Evolutionary conservation across 2,888 invertebrate species (phyloP).

Genomic region (Lamproptera curius): DNA sequence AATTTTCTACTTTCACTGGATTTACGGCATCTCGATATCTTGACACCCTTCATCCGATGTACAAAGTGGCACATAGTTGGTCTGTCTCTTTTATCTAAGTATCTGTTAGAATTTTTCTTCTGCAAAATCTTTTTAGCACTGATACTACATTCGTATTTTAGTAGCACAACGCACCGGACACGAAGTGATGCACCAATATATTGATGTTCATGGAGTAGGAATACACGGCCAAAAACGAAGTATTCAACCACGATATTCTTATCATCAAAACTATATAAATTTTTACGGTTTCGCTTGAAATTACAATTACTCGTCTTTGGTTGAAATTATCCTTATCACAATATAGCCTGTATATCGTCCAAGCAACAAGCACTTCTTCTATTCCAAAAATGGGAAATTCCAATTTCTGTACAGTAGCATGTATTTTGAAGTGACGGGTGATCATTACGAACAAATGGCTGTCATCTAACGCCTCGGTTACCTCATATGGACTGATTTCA

Average conservation of each 20-base stretch:
- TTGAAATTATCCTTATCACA: constrained; percentile 2
- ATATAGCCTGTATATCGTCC: constrained; percentile 32
- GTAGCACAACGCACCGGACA: constrained; percentile 58
- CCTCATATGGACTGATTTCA: constrained; percentile 50
- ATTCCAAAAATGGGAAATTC: constrained; percentile 50
- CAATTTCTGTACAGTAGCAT: constrained; percentile 73
- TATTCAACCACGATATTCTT: constrained; percentile 26
- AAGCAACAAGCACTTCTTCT: constrained; percentile 46
- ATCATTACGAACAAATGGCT: constrained; percentile 55
- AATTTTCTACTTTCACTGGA: constrained; percentile 20
- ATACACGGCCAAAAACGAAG: constrained; percentile 49
- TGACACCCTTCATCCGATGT: constrained; percentile 42
- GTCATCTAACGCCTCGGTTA: constrained; percentile 67
- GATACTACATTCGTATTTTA: constrained; percentile 48
- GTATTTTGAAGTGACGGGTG: constrained; percentile 57
- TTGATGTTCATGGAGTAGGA: no score
- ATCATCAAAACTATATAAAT: no score
- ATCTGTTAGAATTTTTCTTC: constrained; percentile 33
- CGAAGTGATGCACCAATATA: constrained; percentile 47
- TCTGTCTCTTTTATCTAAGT: constrained; percentile 36
- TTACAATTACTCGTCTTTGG: constrained; percentile 13
- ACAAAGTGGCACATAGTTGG: constrained; percentile 54
- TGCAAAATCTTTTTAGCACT: constrained; percentile 53
- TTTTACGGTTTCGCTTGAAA: no score
- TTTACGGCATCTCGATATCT: constrained; percentile 6